A percentile compares a stretch with the other conserved stretches of the same genome.
Conservation (phyloP, 2,113 vertebrate genomes). For the Hydrolagus affinis region DNA sequence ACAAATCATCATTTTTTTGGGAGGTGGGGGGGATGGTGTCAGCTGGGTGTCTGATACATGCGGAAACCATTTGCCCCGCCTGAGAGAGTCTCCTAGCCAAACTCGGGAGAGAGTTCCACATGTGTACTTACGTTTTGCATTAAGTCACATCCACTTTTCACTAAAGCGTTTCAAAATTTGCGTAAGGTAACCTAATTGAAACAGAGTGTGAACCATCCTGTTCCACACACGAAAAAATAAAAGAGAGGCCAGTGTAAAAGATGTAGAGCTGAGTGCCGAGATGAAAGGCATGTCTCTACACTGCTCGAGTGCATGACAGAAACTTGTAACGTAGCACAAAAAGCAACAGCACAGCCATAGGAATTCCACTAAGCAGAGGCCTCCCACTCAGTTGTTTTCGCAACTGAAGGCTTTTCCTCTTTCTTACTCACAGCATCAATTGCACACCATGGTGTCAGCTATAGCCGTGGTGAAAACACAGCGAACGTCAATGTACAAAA, state of each 20-base stretch:
- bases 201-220: too few relatives aligned
- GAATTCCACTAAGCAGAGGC: conserved; percentile 4
- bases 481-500: neutral
- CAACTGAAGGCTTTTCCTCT: neutral
- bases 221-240: neutral
- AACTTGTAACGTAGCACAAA: neutral
- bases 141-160: too few relatives aligned
- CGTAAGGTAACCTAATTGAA: too few relatives aligned
- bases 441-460: conserved; percentile 14
- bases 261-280: neutral
- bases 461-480: neutral
- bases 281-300: neutral
- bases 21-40: too few relatives aligned
- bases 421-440: neutral
- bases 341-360: neutral
- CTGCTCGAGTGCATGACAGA: neutral
- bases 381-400: neutral
- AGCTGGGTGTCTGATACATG: too few relatives aligned
- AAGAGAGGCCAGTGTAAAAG: neutral
- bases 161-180: too few relatives aligned
- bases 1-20: too few relatives aligned
- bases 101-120: too few relatives aligned
- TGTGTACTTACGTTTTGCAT: too few relatives aligned
- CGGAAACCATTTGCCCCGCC: too few relatives aligned
- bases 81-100: too few relatives aligned